phyloP scores from a whole-genome alignment of 2,888 invertebrate species.

The Plagodis pulveraria region DNA sequence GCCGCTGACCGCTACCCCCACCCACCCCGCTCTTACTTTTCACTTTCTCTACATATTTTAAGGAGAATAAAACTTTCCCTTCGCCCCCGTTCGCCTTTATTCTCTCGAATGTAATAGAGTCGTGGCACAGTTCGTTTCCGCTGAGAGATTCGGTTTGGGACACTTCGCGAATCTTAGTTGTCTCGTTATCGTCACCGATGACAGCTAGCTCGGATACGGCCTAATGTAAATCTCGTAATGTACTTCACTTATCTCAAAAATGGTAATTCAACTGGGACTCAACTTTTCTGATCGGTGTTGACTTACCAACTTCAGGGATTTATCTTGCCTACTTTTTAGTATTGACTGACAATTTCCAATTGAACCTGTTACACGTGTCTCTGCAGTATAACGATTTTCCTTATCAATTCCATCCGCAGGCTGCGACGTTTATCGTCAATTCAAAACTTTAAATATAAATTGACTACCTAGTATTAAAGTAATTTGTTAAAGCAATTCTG shows the following conservation, averaged over 20 bases:
- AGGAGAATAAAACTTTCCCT: slow-evolving; percentile 83
- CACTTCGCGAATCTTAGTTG: slow-evolving; percentile 64
- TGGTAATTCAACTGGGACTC: slow-evolving; percentile 61
- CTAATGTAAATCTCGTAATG: slow-evolving; percentile 64
- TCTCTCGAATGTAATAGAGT: slow-evolving; percentile 72
- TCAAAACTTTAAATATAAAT: background rate
- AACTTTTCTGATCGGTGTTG: slow-evolving; percentile 51
- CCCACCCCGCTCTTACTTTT: slow-evolving; percentile 78
- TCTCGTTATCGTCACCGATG: slow-evolving; percentile 65
- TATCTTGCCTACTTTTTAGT: slow-evolving; percentile 28
- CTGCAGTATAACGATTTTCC: slow-evolving; percentile 9
- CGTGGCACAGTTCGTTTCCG: slow-evolving; percentile 55
- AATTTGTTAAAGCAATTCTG: slow-evolving; percentile 7
- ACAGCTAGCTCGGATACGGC: slow-evolving; percentile 49
- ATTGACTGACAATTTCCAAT: slow-evolving; percentile 27
- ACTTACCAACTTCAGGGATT: slow-evolving; percentile 33
- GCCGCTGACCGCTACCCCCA: slow-evolving; percentile 77
- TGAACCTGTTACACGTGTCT: slow-evolving; percentile 14
- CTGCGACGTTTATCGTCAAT: background rate
- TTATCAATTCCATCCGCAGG: background rate
- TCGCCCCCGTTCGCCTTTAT: slow-evolving; percentile 70
- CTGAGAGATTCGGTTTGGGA: slow-evolving; percentile 50
- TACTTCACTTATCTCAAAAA: slow-evolving; percentile 59
- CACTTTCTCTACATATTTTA: slow-evolving; percentile 86
- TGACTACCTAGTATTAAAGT: slow-evolving; percentile 5